Evolutionary conservation across 1,140 invertebrate species (phyloP).

Genomic region (Ctenoplectra terminalis): DNA sequence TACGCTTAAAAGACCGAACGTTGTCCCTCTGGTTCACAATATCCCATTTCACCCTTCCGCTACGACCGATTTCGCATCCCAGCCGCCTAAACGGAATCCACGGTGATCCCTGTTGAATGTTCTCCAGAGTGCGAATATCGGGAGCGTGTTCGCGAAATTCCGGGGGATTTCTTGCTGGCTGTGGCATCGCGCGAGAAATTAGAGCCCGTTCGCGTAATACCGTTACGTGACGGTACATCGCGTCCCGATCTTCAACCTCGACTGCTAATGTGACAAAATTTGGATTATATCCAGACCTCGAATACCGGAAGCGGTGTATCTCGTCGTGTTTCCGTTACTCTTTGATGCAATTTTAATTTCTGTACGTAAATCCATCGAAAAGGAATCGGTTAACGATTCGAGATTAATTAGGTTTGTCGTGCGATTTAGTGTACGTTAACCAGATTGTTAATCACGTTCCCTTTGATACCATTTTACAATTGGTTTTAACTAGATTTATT

Average conservation of each 20-base stretch:
- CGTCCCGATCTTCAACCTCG: slow-evolving; percentile 30
- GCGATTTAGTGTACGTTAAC: neutral
- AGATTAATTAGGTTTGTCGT: neutral
- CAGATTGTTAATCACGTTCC: neutral
- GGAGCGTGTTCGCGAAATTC: slow-evolving; percentile 36
- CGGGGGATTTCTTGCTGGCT: slow-evolving; percentile 44
- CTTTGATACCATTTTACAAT: neutral
- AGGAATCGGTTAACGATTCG: neutral
- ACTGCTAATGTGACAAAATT: slow-evolving; percentile 50
- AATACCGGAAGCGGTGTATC: neutral
- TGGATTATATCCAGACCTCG: slow-evolving; percentile 48
- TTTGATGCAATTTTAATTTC: neutral
- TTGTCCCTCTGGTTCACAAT: too few relatives aligned
- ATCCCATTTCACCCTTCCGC: too few relatives aligned
- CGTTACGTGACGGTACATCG: slow-evolving; percentile 48
- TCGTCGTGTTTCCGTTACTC: neutral
- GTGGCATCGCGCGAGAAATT: slow-evolving; percentile 40
- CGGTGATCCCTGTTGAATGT: slow-evolving; percentile 5
- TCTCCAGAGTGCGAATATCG: slow-evolving; percentile 10
- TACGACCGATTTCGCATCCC: neutral
- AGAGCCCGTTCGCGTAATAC: slow-evolving; percentile 44
- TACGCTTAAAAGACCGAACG: too few relatives aligned
- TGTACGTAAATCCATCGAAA: too few relatives aligned
- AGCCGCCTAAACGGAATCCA: neutral
- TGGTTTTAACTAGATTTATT: neutral